Evolutionary conservation across 2,797 vertebrate species (phyloP), one percentile per base, ranked within the genome.

Genomic region (Acridotheres tristis): DNA sequence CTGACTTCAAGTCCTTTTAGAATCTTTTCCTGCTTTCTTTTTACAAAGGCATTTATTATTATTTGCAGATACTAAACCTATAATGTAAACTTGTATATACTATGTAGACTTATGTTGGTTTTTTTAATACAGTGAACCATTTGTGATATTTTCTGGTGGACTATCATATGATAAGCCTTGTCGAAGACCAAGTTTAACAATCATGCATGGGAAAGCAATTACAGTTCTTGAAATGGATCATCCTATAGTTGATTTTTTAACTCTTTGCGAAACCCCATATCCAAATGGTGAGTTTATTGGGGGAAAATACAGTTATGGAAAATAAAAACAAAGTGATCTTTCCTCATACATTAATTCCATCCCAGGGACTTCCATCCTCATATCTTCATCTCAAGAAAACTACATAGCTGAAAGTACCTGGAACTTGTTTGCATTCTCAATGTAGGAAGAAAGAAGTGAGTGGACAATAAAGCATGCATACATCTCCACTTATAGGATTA

Each of bases 211-310:
- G 94, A 99, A 99, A 97, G 98, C 99, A 93, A 99, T 99, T 97
- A 99, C 99, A 48, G 99, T 99, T 92, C 98, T 99, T 94, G 99
- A 99, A 98, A 99, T 99, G 99, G 99, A 99, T 97, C 98, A 99
- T 93, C 99, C 99, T 69, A 99, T 99, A 69, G 99, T 99, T 67
- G 99, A 99, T 97, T 99, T 99, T 97, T 97, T 99, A 97, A 99
- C 98, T 43, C 98, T 99, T 85, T 99, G 99, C 80, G 99, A 99
- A 97, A 99, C 99, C 40, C 99, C 99, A 0, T 99, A 99, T 98
- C 98, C 98, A 94, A 99, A 99, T 43, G 99, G 99, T 99, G 96
- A 98, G 98, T 96, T 72, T 58, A 54, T 83, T 73, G 85, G 95
- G 53, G 58, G 75, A 67, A 88, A 94, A 62, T 13, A 26, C 43